Conservation (phyloP, 2,888 invertebrate species). For the Melikaiella ostensackeni region DNA sequence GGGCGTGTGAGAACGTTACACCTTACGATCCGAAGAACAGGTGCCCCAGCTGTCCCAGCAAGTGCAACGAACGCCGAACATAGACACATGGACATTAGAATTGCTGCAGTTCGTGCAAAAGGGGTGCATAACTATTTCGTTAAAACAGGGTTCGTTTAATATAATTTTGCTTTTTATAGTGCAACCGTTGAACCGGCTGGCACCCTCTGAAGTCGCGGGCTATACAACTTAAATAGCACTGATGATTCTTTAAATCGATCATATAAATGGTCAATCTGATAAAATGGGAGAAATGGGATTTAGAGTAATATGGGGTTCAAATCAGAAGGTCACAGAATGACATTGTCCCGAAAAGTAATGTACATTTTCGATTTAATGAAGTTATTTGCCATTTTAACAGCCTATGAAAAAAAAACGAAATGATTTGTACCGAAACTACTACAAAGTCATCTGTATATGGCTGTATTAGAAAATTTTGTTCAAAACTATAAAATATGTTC, state of each 20-base stretch:
- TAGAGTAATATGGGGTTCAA: background rate
- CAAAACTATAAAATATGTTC: too few species aligned
- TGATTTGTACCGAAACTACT: background rate
- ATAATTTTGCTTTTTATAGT: slow-evolving; percentile 58
- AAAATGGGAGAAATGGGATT: background rate
- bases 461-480: too few species aligned
- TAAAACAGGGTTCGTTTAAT: slow-evolving; percentile 52
- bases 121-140: slow-evolving; percentile 73
- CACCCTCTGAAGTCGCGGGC: background rate
- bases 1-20: slow-evolving; percentile 65
- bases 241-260: background rate
- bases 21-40: slow-evolving; percentile 71
- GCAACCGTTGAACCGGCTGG: slow-evolving; percentile 68
- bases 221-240: background rate
- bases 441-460: too few species aligned
- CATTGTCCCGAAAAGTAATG: background rate
- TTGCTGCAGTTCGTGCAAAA: slow-evolving; percentile 59
- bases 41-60: slow-evolving; percentile 73
- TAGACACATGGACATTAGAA: slow-evolving; percentile 69
- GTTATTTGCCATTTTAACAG: background rate
- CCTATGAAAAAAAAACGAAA: background rate
- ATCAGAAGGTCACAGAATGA: background rate
- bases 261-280: background rate
- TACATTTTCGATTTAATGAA: background rate
- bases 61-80: slow-evolving; percentile 67